Conservation (phyloP, 2,888 invertebrate species). For the Tipula lateralis region DNA sequence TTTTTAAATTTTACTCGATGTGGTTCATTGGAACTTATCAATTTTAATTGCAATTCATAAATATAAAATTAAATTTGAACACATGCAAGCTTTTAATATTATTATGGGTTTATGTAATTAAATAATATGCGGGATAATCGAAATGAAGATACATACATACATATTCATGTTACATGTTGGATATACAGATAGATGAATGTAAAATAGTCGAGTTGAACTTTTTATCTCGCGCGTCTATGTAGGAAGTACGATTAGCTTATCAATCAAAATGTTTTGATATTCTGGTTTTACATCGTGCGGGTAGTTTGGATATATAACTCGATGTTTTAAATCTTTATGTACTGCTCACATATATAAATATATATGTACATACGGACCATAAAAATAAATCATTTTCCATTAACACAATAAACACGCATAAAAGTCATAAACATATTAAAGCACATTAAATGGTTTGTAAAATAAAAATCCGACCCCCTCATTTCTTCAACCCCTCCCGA, state of each 20-base stretch:
- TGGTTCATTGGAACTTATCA: not conserved
- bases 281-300: not conserved
- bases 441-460: slow-evolving; percentile 24
- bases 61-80: not conserved
- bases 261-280: not conserved
- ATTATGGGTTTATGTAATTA: not conserved
- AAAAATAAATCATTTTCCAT: slow-evolving; percentile 24
- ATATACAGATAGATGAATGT: not conserved
- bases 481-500: too few relatives aligned
- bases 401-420: slow-evolving; percentile 19
- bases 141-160: not conserved
- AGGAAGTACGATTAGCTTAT: not conserved
- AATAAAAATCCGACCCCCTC: not conserved
- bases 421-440: slow-evolving; percentile 24
- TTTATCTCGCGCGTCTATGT: not conserved
- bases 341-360: not conserved
- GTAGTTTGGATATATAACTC: not conserved
- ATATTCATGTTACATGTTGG: not conserved
- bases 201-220: not conserved
- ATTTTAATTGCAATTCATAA: not conserved
- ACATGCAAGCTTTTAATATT: not conserved
- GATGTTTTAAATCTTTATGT: not conserved
- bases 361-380: not conserved
- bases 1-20: not conserved
- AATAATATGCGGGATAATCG: not conserved